Conservation (phyloP, 2,113 vertebrate genomes). For the Hypanus sabinus region DNA sequence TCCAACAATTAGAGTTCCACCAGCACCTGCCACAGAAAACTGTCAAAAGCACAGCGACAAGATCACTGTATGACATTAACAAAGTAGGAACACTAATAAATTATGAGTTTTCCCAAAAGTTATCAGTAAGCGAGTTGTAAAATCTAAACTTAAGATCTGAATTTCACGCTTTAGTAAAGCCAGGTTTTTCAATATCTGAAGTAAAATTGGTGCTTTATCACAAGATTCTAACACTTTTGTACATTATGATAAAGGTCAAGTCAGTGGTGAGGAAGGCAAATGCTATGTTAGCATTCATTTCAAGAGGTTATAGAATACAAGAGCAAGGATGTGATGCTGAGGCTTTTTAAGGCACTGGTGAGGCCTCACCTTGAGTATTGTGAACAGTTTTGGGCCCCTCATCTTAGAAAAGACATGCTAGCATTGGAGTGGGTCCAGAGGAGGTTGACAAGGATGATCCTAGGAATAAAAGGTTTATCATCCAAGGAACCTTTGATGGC, state of each 20-base stretch:
- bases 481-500: no score
- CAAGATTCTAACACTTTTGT: not conserved
- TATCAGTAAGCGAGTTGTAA: not conserved
- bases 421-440: no score
- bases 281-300: no score
- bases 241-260: not conserved
- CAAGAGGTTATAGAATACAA: no score
- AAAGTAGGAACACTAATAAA: not conserved
- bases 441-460: no score
- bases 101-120: not conserved
- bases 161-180: not conserved
- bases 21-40: not conserved
- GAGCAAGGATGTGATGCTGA: no score
- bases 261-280: no score
- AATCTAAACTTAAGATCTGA: not conserved
- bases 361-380: no score
- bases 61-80: not conserved
- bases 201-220: not conserved
- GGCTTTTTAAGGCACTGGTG: no score
- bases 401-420: no score
- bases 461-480: no score
- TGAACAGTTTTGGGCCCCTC: no score
- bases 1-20: not conserved
- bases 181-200: not conserved
- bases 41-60: not conserved